Evolutionary conservation across 2,888 invertebrate species (phyloP), one percentile per base, ranked within the genome.

Genomic region (Cryptus armator): DNA sequence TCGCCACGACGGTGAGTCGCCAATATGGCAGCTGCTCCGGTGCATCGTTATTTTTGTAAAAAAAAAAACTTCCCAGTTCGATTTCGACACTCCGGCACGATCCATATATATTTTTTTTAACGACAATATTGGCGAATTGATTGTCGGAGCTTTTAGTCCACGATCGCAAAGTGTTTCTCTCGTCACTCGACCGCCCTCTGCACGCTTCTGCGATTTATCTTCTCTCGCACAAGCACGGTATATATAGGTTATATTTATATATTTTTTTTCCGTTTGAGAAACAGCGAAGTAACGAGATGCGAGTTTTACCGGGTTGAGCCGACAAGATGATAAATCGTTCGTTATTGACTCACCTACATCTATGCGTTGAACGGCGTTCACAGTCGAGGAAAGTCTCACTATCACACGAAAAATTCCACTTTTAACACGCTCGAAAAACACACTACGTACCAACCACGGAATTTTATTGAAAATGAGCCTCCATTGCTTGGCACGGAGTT

Each of bases 401-500:
- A 90, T 91, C 91, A 90, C 91, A 91, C 91, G 90, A 89, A 86
- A 86, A 88, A 81, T 88, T 88, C 86, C 89, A 90, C 91, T 90
- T 89, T 89, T 89, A 87, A 91, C 90, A 89, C 91, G 89, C 90
- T 89, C 89, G 62, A 90, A 90, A 91, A 91, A 91, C 91, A 91
- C 91, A 91, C 91, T 91, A 90, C 90, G 89, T 91, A 90, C 88
- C 85, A 87, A 90, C 89, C 90, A 91, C 88, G 90, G 90, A 90
- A 90, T 90, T 91, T 91, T 91, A 91, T 90, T 90, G 92, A 91
- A 91, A 91, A 91, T 90, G 91, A 91, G 91, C 90, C 92, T 91
- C 92, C 92, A 92, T 91, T 89, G 89, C 91, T 91, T 91, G 91
- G 91, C 92, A 92, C 92, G 90, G 90, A 91, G 91, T 92, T 91